Conservation (phyloP, 2,888 invertebrate species). For the Thyatira batis region DNA sequence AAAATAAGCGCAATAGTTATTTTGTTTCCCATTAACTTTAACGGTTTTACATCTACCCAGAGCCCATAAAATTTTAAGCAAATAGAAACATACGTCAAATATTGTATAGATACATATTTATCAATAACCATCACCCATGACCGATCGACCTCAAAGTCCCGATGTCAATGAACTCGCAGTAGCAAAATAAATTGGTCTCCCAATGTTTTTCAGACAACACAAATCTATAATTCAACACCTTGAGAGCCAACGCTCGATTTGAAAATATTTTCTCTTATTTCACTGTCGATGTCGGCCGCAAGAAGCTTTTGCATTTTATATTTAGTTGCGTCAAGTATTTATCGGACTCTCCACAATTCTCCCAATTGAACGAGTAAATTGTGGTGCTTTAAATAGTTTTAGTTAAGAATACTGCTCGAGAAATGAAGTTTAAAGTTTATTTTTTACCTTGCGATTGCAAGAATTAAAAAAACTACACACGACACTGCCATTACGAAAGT, state of each 20-base stretch:
- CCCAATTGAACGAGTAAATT: neutral
- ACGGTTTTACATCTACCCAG: too few relatives aligned
- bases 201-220: slow-evolving; percentile 46
- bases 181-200: slow-evolving; percentile 34
- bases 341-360: neutral
- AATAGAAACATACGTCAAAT: too few relatives aligned
- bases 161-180: slow-evolving; percentile 15
- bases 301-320: slow-evolving; percentile 33
- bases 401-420: neutral
- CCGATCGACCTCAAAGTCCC: slow-evolving; percentile 18
- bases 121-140: slow-evolving; percentile 4
- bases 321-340: slow-evolving; percentile 23
- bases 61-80: too few relatives aligned
- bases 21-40: too few relatives aligned
- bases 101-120: too few relatives aligned
- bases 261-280: slow-evolving; percentile 29
- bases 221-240: slow-evolving; percentile 55
- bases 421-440: too few relatives aligned
- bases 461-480: too few relatives aligned
- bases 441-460: too few relatives aligned
- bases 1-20: too few relatives aligned
- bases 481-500: too few relatives aligned
- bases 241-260: slow-evolving; percentile 18
- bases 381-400: neutral
- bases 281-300: slow-evolving; percentile 16